A percentile compares a stretch with the other conserved stretches of the same genome.
These are phyloP conservation scores for Lagorchestes hirsutus DNA, from an alignment of 2,797 vertebrate species.

Conservation along the genomic window DNA sequence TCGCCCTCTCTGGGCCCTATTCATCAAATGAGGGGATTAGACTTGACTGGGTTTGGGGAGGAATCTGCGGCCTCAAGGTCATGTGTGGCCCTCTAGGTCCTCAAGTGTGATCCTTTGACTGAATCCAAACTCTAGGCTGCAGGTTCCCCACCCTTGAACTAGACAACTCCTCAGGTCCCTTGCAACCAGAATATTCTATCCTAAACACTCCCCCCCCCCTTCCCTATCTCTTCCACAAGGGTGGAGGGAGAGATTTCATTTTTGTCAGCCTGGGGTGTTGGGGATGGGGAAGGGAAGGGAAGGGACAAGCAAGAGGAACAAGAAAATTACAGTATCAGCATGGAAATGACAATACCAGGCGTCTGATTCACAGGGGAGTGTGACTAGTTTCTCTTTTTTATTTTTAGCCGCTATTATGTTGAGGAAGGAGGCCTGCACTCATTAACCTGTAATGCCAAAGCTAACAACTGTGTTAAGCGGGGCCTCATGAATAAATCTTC, in stretches of 20 bases:
- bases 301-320: slow-evolving; percentile 19
- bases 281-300: neutral
- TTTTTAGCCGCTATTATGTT: slow-evolving; percentile 62
- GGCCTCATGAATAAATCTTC: slow-evolving; percentile 47
- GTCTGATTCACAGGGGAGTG: slow-evolving; percentile 61
- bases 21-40: neutral
- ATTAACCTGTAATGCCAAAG: slow-evolving; percentile 77
- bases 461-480: slow-evolving; percentile 54
- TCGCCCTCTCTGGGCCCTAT: too few relatives aligned
- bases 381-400: slow-evolving; percentile 25
- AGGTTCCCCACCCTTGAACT: too few relatives aligned
- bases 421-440: slow-evolving; percentile 61
- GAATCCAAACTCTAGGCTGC: too few relatives aligned
- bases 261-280: slow-evolving; percentile 10
- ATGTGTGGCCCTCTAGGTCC: too few relatives aligned
- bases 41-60: too few relatives aligned
- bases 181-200: neutral
- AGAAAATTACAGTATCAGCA: slow-evolving; percentile 61
- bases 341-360: slow-evolving; percentile 63
- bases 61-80: too few relatives aligned
- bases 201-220: neutral
- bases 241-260: neutral
- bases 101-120: too few relatives aligned
- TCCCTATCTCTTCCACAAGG: accelerated
- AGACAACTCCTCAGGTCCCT: neutral